Percentiles rank a stretch among this genome's conserved stretches.
These are phyloP conservation scores for Pangasianodon gigas DNA, from an alignment of 2,113 vertebrate genomes.

Conservation along the genomic window DNA sequence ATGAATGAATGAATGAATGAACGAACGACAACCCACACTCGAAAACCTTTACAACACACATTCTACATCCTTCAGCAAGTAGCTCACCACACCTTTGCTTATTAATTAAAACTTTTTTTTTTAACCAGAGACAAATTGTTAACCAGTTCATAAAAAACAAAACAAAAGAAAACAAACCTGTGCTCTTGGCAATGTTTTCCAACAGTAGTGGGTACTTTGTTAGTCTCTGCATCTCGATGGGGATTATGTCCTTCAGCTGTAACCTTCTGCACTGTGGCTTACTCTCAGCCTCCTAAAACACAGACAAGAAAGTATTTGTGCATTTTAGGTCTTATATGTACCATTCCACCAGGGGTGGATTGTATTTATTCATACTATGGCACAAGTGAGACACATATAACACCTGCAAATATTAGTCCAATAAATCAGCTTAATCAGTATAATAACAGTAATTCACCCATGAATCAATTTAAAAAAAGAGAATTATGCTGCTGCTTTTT, in stretches of 20 bases:
- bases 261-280: constrained; percentile 84
- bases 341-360: not conserved
- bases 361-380: not conserved
- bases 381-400: not conserved
- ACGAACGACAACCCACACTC: not conserved
- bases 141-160: not conserved
- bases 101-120: not conserved
- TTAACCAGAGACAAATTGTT: not conserved
- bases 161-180: constrained; percentile 62
- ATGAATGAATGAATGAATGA: not conserved
- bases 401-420: not conserved
- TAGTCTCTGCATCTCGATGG: constrained; percentile 89
- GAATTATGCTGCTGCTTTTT: not conserved
- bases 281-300: constrained; percentile 85
- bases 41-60: not conserved
- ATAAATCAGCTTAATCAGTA: not conserved
- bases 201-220: constrained; percentile 90
- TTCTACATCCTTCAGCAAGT: not conserved
- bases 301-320: constrained; percentile 8
- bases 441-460: not conserved
- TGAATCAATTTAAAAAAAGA: not conserved
- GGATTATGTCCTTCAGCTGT: constrained; percentile 92
- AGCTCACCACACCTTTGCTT: not conserved
- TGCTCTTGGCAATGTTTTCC: constrained; percentile 84
- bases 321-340: not conserved